Percentiles rank a stretch among this genome's conserved stretches.
Evolutionary conservation across 92 coral and sea anemone species (phyloP).

Genomic region (Siderastrea siderea): DNA sequence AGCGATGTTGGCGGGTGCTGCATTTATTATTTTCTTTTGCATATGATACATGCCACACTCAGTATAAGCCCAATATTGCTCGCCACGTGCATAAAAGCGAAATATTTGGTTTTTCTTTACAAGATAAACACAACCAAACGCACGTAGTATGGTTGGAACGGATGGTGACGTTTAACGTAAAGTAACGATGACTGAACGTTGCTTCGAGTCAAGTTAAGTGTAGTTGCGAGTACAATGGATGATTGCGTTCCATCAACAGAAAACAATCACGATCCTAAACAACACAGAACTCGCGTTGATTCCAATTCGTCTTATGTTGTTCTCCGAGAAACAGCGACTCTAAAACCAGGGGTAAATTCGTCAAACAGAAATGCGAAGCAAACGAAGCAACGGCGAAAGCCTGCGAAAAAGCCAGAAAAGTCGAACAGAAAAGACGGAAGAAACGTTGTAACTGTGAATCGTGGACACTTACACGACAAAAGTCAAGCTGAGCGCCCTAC

Average conservation of each 20-base stretch:
- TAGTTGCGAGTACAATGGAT: neutral
- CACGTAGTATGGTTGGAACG: neutral
- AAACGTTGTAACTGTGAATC: neutral
- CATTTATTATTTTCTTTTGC: neutral
- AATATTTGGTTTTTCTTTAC: constrained; percentile 4
- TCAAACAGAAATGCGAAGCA: neutral
- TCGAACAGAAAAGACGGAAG: neutral
- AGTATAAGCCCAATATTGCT: neutral
- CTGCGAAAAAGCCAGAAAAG: neutral
- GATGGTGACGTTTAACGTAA: neutral
- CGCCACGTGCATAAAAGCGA: constrained; percentile 16
- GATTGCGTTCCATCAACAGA: neutral
- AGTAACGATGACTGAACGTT: neutral
- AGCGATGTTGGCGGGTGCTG: neutral
- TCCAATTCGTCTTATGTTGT: constrained; percentile 31
- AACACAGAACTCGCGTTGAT: constrained; percentile 1
- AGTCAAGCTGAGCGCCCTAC: neutral
- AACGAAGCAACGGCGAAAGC: neutral
- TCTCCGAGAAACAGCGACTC: constrained; percentile 12
- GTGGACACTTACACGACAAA: neutral
- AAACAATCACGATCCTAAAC: neutral
- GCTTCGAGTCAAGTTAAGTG: neutral
- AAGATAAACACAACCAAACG: neutral
- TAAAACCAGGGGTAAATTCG: neutral
- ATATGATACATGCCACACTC: neutral